These are phyloP conservation scores for Thymelicus acteon DNA, from an alignment of 2,888 invertebrate species.

Conservation along the genomic window DNA sequence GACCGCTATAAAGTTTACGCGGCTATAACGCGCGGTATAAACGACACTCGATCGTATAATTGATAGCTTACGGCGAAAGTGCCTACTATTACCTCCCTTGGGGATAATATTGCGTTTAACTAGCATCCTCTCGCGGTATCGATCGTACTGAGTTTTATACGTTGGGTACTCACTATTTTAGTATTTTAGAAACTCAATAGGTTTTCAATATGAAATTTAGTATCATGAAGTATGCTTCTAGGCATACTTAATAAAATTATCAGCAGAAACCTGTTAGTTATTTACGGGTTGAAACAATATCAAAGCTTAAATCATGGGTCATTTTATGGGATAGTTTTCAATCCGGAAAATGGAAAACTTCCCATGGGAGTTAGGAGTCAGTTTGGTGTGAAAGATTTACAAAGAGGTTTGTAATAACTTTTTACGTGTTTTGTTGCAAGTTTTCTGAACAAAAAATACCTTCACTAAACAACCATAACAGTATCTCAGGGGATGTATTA, in stretches of 20 bases:
- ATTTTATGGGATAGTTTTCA: not conserved
- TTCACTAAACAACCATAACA: not conserved
- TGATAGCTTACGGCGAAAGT: slow-evolving; percentile 25
- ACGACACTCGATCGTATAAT: slow-evolving; percentile 29
- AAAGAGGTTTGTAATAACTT: slow-evolving; percentile 5
- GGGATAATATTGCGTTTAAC: slow-evolving; percentile 9
- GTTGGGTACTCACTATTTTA: no score
- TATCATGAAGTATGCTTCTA: no score
- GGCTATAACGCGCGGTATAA: slow-evolving; percentile 20
- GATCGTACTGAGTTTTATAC: not conserved
- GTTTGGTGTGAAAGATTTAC: not conserved
- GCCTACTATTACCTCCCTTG: not conserved
- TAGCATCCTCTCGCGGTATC: not conserved
- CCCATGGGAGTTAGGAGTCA: not conserved
- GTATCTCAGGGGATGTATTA: not conserved
- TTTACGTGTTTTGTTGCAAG: not conserved
- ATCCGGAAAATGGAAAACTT: not conserved
- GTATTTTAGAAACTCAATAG: no score
- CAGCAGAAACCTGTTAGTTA: no score
- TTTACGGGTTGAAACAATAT: no score
- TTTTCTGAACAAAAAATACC: not conserved
- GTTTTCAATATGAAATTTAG: no score
- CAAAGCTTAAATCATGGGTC: not conserved
- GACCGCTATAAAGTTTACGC: slow-evolving; percentile 31
- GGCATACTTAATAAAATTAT: no score